phyloP scores from a whole-genome alignment of 2,888 invertebrate species.

The Rutpela maculata region DNA sequence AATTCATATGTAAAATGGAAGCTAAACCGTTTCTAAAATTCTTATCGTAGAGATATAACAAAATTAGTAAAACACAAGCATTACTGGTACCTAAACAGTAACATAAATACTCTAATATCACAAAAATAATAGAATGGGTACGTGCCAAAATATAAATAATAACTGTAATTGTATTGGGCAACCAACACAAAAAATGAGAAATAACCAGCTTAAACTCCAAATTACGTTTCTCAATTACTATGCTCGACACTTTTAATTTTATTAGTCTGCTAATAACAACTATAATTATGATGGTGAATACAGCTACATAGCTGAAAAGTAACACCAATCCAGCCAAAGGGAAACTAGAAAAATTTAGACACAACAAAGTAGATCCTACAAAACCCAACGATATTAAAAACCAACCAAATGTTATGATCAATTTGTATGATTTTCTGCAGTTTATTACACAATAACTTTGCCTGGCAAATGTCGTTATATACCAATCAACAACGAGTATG shows the following conservation, averaged over 20 bases:
- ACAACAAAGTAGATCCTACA: not conserved
- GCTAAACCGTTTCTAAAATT: constrained; percentile 6
- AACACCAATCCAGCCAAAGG: not conserved
- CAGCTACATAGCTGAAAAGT: not conserved
- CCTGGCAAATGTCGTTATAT: constrained; percentile 21
- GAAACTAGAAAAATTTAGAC: not conserved
- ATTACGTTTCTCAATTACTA: constrained; percentile 22
- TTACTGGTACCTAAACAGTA: constrained; percentile 2
- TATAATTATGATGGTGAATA: not conserved
- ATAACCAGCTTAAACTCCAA: constrained; percentile 22
- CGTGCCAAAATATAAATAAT: not conserved
- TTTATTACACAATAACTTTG: constrained; percentile 18
- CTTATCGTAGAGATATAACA: constrained; percentile 23
- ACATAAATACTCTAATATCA: not conserved
- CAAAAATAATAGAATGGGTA: not conserved
- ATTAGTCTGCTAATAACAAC: constrained; percentile 9
- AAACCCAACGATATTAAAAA: not conserved
- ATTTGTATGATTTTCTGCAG: constrained; percentile 24
- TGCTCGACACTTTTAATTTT: constrained; percentile 10
- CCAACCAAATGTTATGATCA: constrained; percentile 23
- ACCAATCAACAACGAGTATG: constrained; percentile 37
- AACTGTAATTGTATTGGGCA: not conserved
- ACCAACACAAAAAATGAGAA: constrained; percentile 19
- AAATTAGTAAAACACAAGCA: constrained; percentile 9
- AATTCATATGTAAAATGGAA: not conserved